Evolutionary conservation across 53 echinoderm and acorn worm species (phyloP).

Genomic region (Henricia sp.): DNA sequence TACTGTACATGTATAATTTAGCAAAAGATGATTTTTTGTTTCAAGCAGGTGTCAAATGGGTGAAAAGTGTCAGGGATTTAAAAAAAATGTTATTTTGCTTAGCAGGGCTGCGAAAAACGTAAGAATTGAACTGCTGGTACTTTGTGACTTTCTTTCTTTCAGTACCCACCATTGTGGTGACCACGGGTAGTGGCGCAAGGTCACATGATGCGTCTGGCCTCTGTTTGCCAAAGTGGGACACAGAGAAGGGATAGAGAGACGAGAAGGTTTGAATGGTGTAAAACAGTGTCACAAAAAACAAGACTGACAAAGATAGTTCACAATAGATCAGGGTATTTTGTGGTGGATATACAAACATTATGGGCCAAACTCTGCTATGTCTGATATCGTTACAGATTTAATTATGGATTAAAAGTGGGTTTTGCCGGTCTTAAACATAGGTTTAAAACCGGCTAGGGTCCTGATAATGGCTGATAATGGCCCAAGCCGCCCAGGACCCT

Average conservation of each 20-base stretch:
- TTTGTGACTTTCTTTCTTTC: not conserved
- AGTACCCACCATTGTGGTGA: slow-evolving; percentile 75
- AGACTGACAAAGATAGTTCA: not conserved
- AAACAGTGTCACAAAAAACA: slow-evolving; percentile 15
- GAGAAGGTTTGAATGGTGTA: slow-evolving; percentile 42
- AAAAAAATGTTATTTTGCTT: not conserved
- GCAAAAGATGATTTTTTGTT: slow-evolving; percentile 7
- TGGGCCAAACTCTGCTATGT: too few relatives aligned
- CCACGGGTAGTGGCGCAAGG: slow-evolving; percentile 43
- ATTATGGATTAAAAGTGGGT: too few relatives aligned
- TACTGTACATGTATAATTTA: too few relatives aligned
- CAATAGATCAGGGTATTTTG: too few relatives aligned
- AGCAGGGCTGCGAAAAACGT: not conserved
- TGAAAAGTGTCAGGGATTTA: not conserved
- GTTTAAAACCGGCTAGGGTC: too few relatives aligned
- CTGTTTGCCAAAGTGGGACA: slow-evolving; percentile 24
- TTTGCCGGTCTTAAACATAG: too few relatives aligned
- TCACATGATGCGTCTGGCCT: slow-evolving; percentile 32
- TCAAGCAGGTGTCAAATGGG: slow-evolving; percentile 32
- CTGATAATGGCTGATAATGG: too few relatives aligned
- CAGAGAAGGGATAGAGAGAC: slow-evolving; percentile 41
- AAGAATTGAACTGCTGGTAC: slow-evolving; percentile 10
- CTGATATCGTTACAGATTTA: too few relatives aligned
- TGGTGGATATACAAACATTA: too few relatives aligned
- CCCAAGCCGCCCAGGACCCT: too few relatives aligned